Percentiles rank a stretch among this genome's conserved stretches.
phyloP scores from a whole-genome alignment of 2,888 invertebrate genomes.

The Anaspis maculata region DNA sequence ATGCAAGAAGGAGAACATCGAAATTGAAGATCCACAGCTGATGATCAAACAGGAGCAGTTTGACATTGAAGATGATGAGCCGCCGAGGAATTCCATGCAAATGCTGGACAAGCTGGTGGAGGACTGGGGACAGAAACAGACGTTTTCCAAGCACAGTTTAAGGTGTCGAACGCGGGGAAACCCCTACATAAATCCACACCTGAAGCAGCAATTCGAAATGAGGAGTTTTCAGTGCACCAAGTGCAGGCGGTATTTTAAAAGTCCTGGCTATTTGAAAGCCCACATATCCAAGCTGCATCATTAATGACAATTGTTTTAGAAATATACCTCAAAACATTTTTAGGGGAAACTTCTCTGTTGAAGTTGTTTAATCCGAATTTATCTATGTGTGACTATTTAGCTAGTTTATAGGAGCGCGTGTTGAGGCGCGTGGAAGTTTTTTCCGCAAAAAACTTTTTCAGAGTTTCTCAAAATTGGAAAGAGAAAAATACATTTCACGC shows the following conservation, averaged over 20 bases:
- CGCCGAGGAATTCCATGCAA: constrained; percentile 20
- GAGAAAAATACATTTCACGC: too few relatives aligned
- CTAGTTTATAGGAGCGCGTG: too few relatives aligned
- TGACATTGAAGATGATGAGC: constrained; percentile 10
- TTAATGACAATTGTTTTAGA: too few relatives aligned
- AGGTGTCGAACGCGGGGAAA: constrained; percentile 36
- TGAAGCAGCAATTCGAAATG: constrained; percentile 37
- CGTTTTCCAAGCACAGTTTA: constrained; percentile 30
- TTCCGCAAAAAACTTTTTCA: too few relatives aligned
- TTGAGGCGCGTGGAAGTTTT: too few relatives aligned
- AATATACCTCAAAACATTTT: not conserved
- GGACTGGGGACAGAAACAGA: constrained; percentile 19
- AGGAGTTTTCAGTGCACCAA: constrained; percentile 38
- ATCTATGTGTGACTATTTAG: constrained; percentile 9
- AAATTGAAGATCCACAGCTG: constrained; percentile 7
- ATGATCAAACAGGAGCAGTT: constrained; percentile 11
- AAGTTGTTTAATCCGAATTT: constrained; percentile 12
- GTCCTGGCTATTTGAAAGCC: constrained; percentile 39
- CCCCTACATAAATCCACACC: constrained; percentile 38
- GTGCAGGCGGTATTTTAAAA: constrained; percentile 39
- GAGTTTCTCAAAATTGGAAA: too few relatives aligned
- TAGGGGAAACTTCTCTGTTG: not conserved
- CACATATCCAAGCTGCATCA: constrained; percentile 38
- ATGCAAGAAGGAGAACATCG: constrained; percentile 17
- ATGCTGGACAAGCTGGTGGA: constrained; percentile 28